A percentile compares a stretch with the other conserved stretches of the same genome.
phyloP scores from a whole-genome alignment of 2,113 vertebrate genomes.

The Cyrtonyx montezumae region DNA sequence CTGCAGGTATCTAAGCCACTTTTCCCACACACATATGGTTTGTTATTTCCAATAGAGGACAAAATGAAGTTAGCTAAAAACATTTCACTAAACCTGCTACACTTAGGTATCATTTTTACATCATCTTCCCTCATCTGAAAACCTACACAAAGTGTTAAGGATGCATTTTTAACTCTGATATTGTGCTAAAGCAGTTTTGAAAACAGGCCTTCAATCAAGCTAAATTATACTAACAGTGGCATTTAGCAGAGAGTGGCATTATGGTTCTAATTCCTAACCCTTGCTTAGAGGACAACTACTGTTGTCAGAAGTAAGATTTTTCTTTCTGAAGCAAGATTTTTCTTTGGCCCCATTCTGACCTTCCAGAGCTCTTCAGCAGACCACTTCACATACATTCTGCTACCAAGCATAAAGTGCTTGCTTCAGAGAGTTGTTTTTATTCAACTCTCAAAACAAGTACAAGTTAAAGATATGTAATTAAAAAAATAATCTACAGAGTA shows the following conservation, averaged over 20 bases:
- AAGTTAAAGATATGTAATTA: background rate
- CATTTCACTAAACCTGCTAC: background rate
- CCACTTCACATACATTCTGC: background rate
- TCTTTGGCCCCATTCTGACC: background rate
- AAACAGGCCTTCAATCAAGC: background rate
- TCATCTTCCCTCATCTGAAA: background rate
- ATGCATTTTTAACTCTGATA: background rate
- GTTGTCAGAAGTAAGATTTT: background rate
- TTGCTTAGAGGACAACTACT: background rate
- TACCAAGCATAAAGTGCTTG: background rate
- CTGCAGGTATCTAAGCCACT: background rate
- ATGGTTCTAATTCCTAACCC: background rate
- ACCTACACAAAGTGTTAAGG: background rate
- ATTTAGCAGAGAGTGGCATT: background rate
- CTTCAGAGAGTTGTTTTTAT: background rate
- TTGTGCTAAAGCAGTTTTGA: background rate
- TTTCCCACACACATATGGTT: background rate
- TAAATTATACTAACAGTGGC: background rate
- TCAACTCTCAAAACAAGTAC: background rate
- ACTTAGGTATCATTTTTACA: background rate
- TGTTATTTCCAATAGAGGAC: background rate
- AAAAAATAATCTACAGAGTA: background rate
- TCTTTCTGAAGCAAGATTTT: background rate
- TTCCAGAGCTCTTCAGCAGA: background rate
- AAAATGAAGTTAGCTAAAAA: background rate